These are phyloP conservation scores for Cebidichthys violaceus DNA, from an alignment of 2,113 vertebrate genomes.

Conservation along the genomic window DNA sequence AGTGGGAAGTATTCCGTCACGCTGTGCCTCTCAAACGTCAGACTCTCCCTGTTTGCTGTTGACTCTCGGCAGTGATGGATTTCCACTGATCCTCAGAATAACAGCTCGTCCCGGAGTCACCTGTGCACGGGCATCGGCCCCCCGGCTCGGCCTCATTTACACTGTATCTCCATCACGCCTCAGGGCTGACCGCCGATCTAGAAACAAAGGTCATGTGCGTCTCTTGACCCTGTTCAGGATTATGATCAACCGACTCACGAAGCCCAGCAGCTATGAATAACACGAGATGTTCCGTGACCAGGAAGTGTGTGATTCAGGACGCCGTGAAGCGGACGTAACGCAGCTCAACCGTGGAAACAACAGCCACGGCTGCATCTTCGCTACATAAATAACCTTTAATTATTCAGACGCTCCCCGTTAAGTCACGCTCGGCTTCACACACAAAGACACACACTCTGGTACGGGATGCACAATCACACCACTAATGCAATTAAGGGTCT, in stretches of 20 bases:
- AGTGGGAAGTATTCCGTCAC: no score
- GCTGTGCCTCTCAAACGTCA: background rate
- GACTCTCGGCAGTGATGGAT: background rate
- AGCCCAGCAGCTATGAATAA: background rate
- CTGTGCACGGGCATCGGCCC: background rate
- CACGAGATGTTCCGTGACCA: background rate
- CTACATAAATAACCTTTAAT: slow-evolving; percentile 54
- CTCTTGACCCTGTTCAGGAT: background rate
- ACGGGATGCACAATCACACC: background rate
- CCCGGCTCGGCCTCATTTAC: background rate
- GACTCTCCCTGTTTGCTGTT: background rate
- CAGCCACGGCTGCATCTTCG: slow-evolving; percentile 5
- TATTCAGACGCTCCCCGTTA: slow-evolving; percentile 48
- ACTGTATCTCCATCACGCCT: background rate
- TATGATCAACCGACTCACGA: background rate
- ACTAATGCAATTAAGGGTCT: slow-evolving; percentile 1
- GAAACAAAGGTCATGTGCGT: background rate
- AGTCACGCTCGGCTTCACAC: slow-evolving; percentile 47
- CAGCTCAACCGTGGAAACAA: background rate
- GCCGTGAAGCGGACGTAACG: background rate
- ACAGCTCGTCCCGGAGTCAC: background rate
- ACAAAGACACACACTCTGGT: background rate
- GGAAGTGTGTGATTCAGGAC: slow-evolving; percentile 17
- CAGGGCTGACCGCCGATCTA: background rate
- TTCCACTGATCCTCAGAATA: background rate